Conservation (phyloP, 2,888 invertebrate species). For the Julus scandinavius region DNA sequence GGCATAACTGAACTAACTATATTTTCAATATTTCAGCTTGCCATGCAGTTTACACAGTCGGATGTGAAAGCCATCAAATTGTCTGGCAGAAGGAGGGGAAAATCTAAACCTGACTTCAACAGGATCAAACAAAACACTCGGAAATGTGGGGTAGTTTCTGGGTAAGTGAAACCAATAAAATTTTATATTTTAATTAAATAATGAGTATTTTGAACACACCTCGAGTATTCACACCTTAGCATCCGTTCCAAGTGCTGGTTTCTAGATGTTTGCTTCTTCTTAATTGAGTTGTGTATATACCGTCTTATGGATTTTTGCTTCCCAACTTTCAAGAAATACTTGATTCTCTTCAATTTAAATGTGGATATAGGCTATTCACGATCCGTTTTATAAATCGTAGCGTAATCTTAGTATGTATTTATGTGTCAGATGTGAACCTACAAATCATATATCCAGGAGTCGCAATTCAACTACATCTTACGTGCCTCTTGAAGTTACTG, state of each 20-base stretch:
- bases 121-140: neutral
- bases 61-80: neutral
- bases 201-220: too few relatives aligned
- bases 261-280: too few relatives aligned
- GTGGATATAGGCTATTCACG: too few relatives aligned
- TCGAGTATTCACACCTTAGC: too few relatives aligned
- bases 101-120: neutral
- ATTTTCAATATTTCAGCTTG: neutral
- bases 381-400: too few relatives aligned
- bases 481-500: neutral
- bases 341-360: too few relatives aligned
- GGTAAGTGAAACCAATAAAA: neutral
- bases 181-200: neutral
- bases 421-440: constrained; percentile 3
- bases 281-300: too few relatives aligned
- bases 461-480: neutral
- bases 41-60: neutral
- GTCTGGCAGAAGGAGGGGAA: neutral
- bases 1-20: too few relatives aligned
- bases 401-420: neutral
- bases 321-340: too few relatives aligned
- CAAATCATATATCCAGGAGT: neutral
- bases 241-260: too few relatives aligned
- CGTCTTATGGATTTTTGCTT: too few relatives aligned
- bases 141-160: neutral